These are phyloP conservation scores for Eupithecia pulchellata DNA, from an alignment of 2,888 invertebrate genomes.

Conservation along the genomic window DNA sequence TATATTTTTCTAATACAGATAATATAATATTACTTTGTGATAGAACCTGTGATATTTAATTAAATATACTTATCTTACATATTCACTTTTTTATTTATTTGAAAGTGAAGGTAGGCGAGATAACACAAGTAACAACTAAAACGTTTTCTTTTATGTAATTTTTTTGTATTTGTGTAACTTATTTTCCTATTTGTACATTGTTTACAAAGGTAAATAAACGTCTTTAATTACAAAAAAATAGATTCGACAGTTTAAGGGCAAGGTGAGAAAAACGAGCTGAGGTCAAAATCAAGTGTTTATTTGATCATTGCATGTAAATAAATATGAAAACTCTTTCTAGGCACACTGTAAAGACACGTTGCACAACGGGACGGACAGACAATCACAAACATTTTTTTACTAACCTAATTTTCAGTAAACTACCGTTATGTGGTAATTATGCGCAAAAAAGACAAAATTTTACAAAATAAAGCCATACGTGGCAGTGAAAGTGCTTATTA, in stretches of 20 bases:
- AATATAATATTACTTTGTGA: not conserved
- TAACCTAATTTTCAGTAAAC: slow-evolving; percentile 1
- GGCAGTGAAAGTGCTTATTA: slow-evolving; percentile 22
- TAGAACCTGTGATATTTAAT: not conserved
- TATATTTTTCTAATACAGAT: not conserved
- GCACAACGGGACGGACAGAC: slow-evolving; percentile 76
- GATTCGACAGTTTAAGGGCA: not conserved
- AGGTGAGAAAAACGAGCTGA: slow-evolving; percentile 1
- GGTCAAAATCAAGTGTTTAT: slow-evolving; percentile 36
- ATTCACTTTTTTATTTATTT: too few relatives aligned
- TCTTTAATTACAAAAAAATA: not conserved
- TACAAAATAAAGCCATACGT: not conserved
- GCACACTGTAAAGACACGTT: slow-evolving; percentile 61
- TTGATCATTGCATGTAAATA: slow-evolving; percentile 51
- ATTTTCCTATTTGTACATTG: not conserved
- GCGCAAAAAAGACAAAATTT: not conserved
- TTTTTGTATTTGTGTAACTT: not conserved
- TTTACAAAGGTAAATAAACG: not conserved
- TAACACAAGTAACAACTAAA: too few relatives aligned
- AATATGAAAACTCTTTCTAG: slow-evolving; percentile 59
- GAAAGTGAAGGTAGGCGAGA: too few relatives aligned
- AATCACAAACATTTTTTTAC: slow-evolving; percentile 66
- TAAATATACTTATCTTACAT: not conserved
- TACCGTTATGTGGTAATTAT: not conserved
- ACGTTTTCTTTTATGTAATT: not conserved